Base-by-base conservation (phyloP, 2,113 vertebrate species). In the Ursus arctos region DNA sequence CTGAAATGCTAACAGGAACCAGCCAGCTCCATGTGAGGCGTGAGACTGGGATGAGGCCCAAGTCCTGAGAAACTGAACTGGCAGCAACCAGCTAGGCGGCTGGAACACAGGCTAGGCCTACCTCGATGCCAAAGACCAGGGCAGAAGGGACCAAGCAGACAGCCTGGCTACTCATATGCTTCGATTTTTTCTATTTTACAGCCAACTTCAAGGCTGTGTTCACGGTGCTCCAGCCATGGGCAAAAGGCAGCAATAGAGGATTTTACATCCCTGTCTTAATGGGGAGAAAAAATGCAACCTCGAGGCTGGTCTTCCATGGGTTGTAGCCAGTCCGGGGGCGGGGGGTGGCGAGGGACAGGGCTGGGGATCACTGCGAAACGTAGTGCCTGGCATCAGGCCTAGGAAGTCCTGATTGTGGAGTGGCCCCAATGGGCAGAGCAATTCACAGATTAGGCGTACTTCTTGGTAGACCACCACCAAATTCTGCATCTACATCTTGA, bases 1-100 rank as follows among this genome's bases (percentile, higher is more conserved):
- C 96, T 33, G 93, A 96, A 95, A 84, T 4, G 65, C 93, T 96
- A 96, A 96, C 65, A 80, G 98, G 81, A 97, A 96, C 95, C 96
- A 98, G 98, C 96, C 97, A 95, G 84, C 97, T 95, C 93, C 97
- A 85, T 94, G 97, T 91, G 93, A 98, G 98, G 96, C 88, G 88
- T 97, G 97, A 98, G 94, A 94, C 97, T 95, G 91, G 97, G 96
- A 93, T 57, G 9, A 51, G 85, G 15, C 95, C 97, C 98, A 98
- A 97, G 85, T 88, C 81, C 95, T 91, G 93, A 97, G 94, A 97
- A 96, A 91, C 88, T 77, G 82, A 97, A 93, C 91, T 88, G 96
- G 89, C 91, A 97, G 81, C 91, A 80, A 63, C 22, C 88, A 76
- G 84, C 69, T 2, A n/a, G 71, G 88, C 36, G n/a, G 91, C 91